Base-by-base conservation (phyloP, 2,113 vertebrate genomes). In the Siphamia tubifer region DNA sequence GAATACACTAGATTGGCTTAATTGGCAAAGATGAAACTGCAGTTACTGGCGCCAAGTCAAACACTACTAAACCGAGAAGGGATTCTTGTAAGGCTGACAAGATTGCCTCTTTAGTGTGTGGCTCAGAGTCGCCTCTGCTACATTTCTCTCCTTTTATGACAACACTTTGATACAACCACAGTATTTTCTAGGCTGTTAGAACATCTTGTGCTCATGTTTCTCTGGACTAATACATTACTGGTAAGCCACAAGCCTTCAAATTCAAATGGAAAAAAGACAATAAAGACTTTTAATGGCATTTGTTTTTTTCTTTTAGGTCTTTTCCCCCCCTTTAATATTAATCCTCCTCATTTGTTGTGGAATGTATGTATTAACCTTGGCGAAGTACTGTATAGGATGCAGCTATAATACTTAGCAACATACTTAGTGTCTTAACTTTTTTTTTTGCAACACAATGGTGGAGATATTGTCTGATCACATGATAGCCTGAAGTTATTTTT, bases 31-130 rank as follows among this genome's bases (percentile, higher is more conserved):
- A 76, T 74, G 47, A 78, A 68, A 70, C 45, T 54, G 35, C 32
- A 24, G 79, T 44, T 49, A 79, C 70, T 76, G 76, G 61, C 31
- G 16, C 81, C 77, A 67, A 83, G 74, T 81, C 82, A 83, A 85
- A 83, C 75, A 70, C 34, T 17, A 61, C 82, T 56, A 75, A 77
- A 77, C 68, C 39, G 21, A 79, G 67, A 68, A 48, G 70, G 61
- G 42, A 76, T 73, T 68, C 74, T 71, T 72, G 63, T 77, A 52
- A 42, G 17, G 60, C 58, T 65, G 77, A 77, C 77, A 79, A 63
- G 35, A 77, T 61, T 69, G 62, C 45, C 76, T 82, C 55, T 80
- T 73, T 68, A 73, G 70, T 58, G 47, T 73, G 83, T 20, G 36
- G 31, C 60, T 60, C 39, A 5, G 16, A 57, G 43, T 77, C 31